Base-by-base conservation (phyloP, 2,113 vertebrate genomes). In the Sinosuthora webbiana region DNA sequence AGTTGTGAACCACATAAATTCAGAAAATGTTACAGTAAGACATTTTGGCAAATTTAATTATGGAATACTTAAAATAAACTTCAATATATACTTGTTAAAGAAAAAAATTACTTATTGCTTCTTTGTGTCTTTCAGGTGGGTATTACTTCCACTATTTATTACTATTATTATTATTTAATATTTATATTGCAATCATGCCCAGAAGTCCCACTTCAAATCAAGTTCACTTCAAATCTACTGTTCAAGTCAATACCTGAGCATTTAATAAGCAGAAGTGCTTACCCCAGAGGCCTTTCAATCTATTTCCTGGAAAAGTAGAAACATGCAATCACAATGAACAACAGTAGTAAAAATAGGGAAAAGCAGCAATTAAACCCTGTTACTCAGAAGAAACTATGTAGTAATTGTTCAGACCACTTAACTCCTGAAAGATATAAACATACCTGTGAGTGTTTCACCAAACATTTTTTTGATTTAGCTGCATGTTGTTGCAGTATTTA, bases 271-370 rank as follows among this genome's bases (percentile, higher is more conserved):
- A 83, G 67, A 87, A 75, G 35, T 0, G 0, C 30, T 83, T 57
- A 69, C 11, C 11, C 41, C 1, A 17, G 57, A 79, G 49, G 37
- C 44, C 45, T 65, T 77, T 83, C 70, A 73, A 2, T 57, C 18
- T 88, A 24, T 21, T 35, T 88, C 60, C 70, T 65, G 65, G 30
- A 70, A 67, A 75, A 70, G 60, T 42, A 41, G 47, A 83, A 94
- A 41, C 3, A 8, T 11, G 53, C 0, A 1, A 81, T 70, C 0
- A 1, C 44, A 90, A 87, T 2, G 6, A 87, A 47, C 19, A 68
- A 39, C 24, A 60, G 14, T 15, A 44, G 7, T 11, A 64, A 55
- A 10, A 81, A 47, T 0, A 78, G 35, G 15, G 57, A 52, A 90
- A 71, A 81, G 15, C 3, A 11, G 15, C 25, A 64, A 47, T 56